phyloP scores from a whole-genome alignment of 2,113 vertebrate genomes.

The Nannospalax galili region DNA sequence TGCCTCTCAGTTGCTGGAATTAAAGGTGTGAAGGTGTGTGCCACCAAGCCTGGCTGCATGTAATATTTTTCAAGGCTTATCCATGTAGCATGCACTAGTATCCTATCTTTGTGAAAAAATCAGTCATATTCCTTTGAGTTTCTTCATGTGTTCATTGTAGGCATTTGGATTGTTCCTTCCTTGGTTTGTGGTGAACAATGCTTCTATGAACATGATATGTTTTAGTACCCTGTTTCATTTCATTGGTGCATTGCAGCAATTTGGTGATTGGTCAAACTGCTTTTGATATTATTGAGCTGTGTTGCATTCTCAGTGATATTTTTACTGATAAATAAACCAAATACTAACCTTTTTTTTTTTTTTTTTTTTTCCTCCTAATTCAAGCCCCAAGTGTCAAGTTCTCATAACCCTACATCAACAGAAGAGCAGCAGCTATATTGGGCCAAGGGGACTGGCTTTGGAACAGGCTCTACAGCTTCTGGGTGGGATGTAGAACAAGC shows the following conservation, averaged over 20 bases:
- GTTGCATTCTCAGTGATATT: conserved; percentile 6
- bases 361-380: background rate
- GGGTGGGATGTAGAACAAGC: conserved; percentile 99
- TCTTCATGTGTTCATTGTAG: background rate
- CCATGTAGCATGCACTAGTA: background rate
- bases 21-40: too few relatives aligned
- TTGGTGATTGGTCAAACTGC: background rate
- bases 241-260: background rate
- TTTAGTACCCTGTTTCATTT: background rate
- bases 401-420: conserved; percentile 91
- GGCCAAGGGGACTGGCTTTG: conserved; percentile 99
- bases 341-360: background rate
- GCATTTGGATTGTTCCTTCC: background rate
- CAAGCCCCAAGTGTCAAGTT: conserved; percentile 95
- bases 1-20: too few relatives aligned
- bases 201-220: background rate
- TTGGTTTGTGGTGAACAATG: background rate
- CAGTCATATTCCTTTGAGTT: background rate
- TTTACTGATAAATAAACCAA: background rate
- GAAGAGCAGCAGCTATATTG: conserved; percentile 99
- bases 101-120: background rate
- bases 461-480: conserved; percentile 97
- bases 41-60: too few relatives aligned
- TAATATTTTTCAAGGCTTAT: background rate
- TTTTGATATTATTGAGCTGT: background rate